A percentile compares a stretch with the other conserved stretches of the same genome.
These are phyloP conservation scores for Volucella inflata DNA, from an alignment of 2,888 invertebrate genomes.

Conservation along the genomic window DNA sequence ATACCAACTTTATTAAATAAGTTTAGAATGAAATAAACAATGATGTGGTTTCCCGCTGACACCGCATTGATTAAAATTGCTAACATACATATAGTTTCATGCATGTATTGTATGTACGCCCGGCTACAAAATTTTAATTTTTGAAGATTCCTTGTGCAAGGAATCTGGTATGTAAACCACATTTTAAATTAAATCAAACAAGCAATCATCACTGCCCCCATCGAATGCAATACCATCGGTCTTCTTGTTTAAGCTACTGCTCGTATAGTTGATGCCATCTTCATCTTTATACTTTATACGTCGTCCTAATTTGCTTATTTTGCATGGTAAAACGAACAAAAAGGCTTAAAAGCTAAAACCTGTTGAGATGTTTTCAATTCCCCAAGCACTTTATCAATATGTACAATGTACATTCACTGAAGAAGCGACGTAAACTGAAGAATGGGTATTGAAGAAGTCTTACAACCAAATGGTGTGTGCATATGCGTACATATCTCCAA, in stretches of 20 bases:
- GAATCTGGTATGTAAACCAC: constrained; percentile 28
- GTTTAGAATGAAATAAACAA: too few relatives aligned
- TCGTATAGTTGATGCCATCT: constrained; percentile 48
- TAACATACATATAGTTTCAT: background rate
- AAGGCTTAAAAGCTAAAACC: constrained; percentile 83
- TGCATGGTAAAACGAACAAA: constrained; percentile 53
- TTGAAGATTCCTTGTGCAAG: background rate
- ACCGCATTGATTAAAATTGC: too few relatives aligned
- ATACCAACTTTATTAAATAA: background rate
- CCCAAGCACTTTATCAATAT: constrained; percentile 83
- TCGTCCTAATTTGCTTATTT: constrained; percentile 50
- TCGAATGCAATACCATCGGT: constrained; percentile 41
- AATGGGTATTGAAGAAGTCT: constrained; percentile 4
- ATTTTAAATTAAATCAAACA: constrained; percentile 54
- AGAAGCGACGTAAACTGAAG: constrained; percentile 13
- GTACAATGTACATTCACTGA: constrained; percentile 40
- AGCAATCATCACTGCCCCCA: constrained; percentile 27
- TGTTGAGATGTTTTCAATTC: constrained; percentile 83
- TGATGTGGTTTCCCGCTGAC: too few relatives aligned
- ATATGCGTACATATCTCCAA: constrained; percentile 28
- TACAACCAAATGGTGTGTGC: constrained; percentile 16
- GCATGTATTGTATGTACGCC: too few relatives aligned
- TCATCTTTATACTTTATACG: constrained; percentile 42
- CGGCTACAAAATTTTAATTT: constrained; percentile 4
- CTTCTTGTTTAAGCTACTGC: constrained; percentile 29